Conservation (phyloP, 2,113 vertebrate genomes). For the Australoheros scitulus region DNA sequence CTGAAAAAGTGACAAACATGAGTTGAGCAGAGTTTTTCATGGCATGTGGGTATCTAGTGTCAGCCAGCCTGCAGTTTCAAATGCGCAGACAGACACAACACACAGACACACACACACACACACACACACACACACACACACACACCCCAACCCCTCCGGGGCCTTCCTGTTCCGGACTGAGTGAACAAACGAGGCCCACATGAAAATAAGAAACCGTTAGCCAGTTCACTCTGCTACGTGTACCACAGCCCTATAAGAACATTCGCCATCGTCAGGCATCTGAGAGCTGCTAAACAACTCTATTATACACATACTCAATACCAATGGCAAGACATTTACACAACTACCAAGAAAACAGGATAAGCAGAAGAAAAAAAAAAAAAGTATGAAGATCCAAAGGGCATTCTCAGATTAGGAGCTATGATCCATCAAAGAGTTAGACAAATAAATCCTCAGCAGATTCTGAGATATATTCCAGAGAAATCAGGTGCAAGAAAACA, state of each 20-base stretch:
- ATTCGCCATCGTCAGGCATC: constrained; percentile 33
- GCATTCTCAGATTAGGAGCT: constrained; percentile 66
- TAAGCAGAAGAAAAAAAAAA: constrained; percentile 39
- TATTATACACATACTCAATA: constrained; percentile 18
- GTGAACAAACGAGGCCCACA: constrained; percentile 76
- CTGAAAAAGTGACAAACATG: constrained; percentile 19
- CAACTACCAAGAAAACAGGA: constrained; percentile 49
- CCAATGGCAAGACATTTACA: constrained; percentile 41
- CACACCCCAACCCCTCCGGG: constrained; percentile 55
- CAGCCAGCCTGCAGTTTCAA: constrained; percentile 53
- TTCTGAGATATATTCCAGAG: constrained; percentile 70
- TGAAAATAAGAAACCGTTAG: constrained; percentile 69
- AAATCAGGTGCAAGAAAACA: constrained; percentile 58
- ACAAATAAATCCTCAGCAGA: constrained; percentile 73
- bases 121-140: constrained; percentile 32
- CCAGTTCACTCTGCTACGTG: constrained; percentile 62
- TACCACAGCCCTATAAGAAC: constrained; percentile 55
- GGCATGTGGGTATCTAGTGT: constrained; percentile 62
- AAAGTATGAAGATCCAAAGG: constrained; percentile 63
- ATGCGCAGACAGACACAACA: background rate
- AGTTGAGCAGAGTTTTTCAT: constrained; percentile 37
- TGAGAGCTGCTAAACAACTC: constrained; percentile 33
- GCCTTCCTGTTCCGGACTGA: constrained; percentile 79
- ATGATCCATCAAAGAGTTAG: constrained; percentile 67
- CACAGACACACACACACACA: background rate